phyloP scores from a whole-genome alignment of 2,797 vertebrate genomes.

The Sebastes melanostomus region DNA sequence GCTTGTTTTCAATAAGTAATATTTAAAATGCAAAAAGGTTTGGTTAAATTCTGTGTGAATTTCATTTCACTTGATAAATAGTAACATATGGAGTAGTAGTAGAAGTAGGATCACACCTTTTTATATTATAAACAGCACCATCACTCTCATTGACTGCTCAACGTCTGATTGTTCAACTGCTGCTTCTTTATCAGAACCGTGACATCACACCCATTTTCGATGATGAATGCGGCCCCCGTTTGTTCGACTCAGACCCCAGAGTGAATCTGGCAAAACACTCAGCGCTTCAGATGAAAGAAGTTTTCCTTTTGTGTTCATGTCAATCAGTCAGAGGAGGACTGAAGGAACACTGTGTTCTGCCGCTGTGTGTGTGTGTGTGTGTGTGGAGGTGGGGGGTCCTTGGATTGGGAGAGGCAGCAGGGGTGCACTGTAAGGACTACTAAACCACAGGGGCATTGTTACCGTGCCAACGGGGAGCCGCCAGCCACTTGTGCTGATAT shows the following conservation, averaged over 20 bases:
- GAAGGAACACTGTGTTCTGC: slow-evolving; percentile 59
- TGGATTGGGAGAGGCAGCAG: slow-evolving; percentile 48
- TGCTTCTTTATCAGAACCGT: not conserved
- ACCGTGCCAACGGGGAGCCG: slow-evolving; percentile 40
- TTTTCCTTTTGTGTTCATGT: slow-evolving; percentile 60
- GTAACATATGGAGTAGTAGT: not conserved
- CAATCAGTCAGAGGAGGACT: slow-evolving; percentile 54
- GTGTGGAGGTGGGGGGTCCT: slow-evolving; percentile 3
- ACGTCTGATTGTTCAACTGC: not conserved
- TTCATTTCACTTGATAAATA: not conserved
- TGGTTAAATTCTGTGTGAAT: not conserved
- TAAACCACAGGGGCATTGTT: slow-evolving; percentile 63
- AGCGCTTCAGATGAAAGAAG: slow-evolving; percentile 57
- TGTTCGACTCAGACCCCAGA: slow-evolving; percentile 3
- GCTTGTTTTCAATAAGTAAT: not conserved
- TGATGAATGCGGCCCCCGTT: not conserved
- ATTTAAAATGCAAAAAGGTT: not conserved
- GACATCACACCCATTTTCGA: not conserved
- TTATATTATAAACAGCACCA: not conserved
- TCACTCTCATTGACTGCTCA: not conserved
- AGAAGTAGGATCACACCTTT: not conserved
- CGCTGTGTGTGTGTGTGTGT: slow-evolving; percentile 10
- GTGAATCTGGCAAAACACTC: slow-evolving; percentile 53
- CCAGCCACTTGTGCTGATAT: slow-evolving; percentile 31
- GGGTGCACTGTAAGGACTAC: slow-evolving; percentile 63